phyloP scores from a whole-genome alignment of 2,113 vertebrate species.

The Boulengeromyrus knoepffleri region DNA sequence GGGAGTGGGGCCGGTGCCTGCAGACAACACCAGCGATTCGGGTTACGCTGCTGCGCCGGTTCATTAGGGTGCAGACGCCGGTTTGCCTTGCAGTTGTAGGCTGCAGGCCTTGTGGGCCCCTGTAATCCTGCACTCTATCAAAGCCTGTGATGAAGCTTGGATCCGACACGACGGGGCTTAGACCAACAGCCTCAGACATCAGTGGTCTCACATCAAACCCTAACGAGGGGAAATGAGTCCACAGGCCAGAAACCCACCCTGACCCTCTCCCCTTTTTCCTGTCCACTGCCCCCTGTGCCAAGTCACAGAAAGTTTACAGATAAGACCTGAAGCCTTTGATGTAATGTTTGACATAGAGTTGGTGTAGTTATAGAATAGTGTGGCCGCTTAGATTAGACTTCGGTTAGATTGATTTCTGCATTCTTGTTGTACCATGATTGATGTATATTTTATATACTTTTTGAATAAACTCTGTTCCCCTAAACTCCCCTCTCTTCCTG shows the following conservation, averaged over 20 bases:
- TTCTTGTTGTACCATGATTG: neutral
- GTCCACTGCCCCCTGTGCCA: neutral
- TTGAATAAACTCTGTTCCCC: neutral
- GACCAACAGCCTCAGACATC: neutral
- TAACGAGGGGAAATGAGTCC: neutral
- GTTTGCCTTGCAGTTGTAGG: neutral
- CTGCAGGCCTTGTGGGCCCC: neutral
- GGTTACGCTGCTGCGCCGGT: neutral
- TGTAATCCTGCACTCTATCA: neutral
- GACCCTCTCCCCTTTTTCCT: neutral
- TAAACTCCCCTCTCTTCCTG: neutral
- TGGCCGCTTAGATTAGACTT: neutral
- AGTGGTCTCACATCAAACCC: neutral
- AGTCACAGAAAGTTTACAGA: neutral
- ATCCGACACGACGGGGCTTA: neutral
- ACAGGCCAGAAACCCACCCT: neutral
- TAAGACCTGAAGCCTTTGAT: neutral
- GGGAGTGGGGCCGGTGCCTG: conserved; percentile 61
- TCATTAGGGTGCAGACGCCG: neutral
- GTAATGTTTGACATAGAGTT: neutral
- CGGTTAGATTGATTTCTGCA: neutral
- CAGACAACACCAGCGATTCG: neutral
- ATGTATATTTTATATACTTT: neutral
- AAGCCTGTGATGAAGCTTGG: neutral
- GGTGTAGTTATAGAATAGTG: neutral